Evolutionary conservation across 2,888 invertebrate genomes (phyloP), one percentile per base, ranked within the genome.

Genomic region (Polymixis flavicincta): DNA sequence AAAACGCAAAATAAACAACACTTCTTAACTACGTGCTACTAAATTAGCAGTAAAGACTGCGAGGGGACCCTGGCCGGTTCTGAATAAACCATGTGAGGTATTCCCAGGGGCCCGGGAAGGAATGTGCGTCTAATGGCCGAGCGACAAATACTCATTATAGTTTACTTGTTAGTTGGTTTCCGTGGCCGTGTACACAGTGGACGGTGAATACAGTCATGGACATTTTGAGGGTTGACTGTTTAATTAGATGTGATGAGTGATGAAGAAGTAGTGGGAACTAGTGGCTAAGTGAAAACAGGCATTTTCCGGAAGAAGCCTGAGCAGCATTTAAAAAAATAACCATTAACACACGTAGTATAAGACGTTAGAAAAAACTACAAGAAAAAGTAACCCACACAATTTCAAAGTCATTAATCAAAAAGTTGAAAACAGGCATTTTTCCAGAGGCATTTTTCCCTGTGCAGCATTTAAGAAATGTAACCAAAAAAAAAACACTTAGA

Each of bases 71-170:
- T 19, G 66, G 57, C 13, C 25, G 48, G 61, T 72, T 65, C 74
- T 88, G 87, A 85, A 88, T 88, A 88, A 89, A 80, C 76, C 88
- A 88, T 88, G 86, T 85, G 89, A 82, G 71, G 57, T 19, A 68
- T 85, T 87, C 88, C 80, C 87, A 81, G 25, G 78, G 82, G 65
- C n/a, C 22, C 17, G 60, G 65, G 60, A 59, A 45, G 70, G 57
- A 85, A 83, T 82, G 83, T 82, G 63, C 57, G 67, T 66, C 76
- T 88, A 88, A 87, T 82, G 75, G 83, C 19, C 37, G 42, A 71
- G 68, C 71, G 84, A 87, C 86, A 88, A 83, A 82, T 80, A 86
- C 86, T 87, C 84, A 77, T 87, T 87, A 87, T 78, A 80, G 81
- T 83, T 86, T 76, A 66, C 66, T 76, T 74, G 76, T 66, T 78